Conservation (phyloP, 2,888 invertebrate genomes). For the Cheilosia grossa region DNA sequence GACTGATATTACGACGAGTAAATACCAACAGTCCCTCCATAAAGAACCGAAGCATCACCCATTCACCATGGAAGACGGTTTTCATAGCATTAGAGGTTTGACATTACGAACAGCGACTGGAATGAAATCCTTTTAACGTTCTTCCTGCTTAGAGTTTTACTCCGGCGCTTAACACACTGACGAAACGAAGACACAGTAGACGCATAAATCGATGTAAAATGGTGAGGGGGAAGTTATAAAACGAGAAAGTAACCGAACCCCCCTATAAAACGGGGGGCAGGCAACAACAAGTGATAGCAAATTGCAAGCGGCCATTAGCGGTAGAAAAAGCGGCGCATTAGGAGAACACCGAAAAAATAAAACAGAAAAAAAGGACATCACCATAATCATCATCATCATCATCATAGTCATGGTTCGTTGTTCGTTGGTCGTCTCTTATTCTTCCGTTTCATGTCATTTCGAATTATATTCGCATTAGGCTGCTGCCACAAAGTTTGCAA, state of each 20-base stretch:
- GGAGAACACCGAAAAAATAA: constrained; percentile 16
- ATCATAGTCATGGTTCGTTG: constrained; percentile 13
- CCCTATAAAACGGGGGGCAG: not conserved
- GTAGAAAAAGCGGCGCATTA: constrained; percentile 41
- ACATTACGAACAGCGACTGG: constrained; percentile 6
- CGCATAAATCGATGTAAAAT: constrained; percentile 60
- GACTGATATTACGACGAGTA: constrained; percentile 39
- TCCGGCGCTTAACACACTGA: constrained; percentile 2
- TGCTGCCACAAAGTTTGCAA: constrained; percentile 31
- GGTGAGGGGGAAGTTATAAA: constrained; percentile 41
- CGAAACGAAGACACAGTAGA: constrained; percentile 44
- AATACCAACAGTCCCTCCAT: constrained; percentile 48
- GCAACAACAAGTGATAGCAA: constrained; percentile 54
- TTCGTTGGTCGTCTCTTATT: constrained; percentile 24
- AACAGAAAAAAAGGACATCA: constrained; percentile 28
- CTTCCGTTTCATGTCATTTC: constrained; percentile 48
- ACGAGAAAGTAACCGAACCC: constrained; percentile 15
- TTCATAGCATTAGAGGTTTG: constrained; percentile 15
- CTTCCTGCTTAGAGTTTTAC: constrained; percentile 37
- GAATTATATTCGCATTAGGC: constrained; percentile 56
- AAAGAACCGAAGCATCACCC: constrained; percentile 45
- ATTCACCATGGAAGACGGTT: not conserved
- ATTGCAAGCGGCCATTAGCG: constrained; percentile 56
- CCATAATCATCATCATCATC: constrained; percentile 33
- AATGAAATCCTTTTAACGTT: constrained; percentile 59